Evolutionary conservation across 2,888 invertebrate genomes (phyloP).

Genomic region (Caenorhabditis sinica): DNA sequence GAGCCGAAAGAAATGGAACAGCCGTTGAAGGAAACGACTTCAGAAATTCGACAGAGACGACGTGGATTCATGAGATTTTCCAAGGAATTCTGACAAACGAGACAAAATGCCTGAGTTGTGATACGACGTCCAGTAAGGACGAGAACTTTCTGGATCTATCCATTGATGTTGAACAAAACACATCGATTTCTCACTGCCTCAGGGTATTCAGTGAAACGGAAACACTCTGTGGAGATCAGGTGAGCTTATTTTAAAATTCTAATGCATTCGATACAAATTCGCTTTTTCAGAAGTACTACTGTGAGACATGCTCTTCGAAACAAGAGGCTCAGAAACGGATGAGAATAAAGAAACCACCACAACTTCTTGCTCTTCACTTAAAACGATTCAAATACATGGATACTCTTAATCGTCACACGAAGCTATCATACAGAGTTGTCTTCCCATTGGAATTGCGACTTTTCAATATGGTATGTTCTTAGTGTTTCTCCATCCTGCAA

Average conservation of each 20-base stretch:
- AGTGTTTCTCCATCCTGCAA: background rate
- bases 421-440: constrained; percentile 98
- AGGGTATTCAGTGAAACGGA: constrained; percentile 93
- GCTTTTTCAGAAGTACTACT: constrained; percentile 71
- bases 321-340: constrained; percentile 86
- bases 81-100: constrained; percentile 99
- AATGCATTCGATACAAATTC: background rate
- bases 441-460: constrained; percentile 97
- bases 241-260: constrained; percentile 17
- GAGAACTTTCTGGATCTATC: constrained; percentile 99
- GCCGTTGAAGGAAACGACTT: constrained; percentile 30
- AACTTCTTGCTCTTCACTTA: constrained; percentile 96
- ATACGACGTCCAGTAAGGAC: constrained; percentile 99
- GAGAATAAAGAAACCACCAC: constrained; percentile 98
- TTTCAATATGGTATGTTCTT: constrained; percentile 92
- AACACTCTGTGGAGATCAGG: constrained; percentile 97
- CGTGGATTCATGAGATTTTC: constrained; percentile 99
- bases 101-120: constrained; percentile 98
- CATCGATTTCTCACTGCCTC: constrained; percentile 98
- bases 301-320: constrained; percentile 76
- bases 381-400: constrained; percentile 90
- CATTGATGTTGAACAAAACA: constrained; percentile 99
- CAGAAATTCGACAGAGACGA: constrained; percentile 87
- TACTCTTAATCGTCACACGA: constrained; percentile 98
- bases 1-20: background rate